Evolutionary conservation across 2,113 vertebrate genomes (phyloP).

Genomic region (Leptosomus discolor): DNA sequence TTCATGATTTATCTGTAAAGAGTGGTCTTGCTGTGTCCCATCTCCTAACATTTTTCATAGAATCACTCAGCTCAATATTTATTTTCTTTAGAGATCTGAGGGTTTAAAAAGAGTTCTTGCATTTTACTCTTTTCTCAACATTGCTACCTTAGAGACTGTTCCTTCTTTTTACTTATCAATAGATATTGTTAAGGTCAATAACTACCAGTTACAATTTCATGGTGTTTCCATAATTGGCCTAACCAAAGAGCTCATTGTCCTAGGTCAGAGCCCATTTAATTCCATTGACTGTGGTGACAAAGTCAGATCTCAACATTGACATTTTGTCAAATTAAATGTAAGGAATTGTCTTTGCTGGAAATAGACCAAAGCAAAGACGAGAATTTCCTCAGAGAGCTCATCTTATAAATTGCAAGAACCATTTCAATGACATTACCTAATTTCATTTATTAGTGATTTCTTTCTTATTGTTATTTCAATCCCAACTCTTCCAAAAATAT

Average conservation of each 20-base stretch:
- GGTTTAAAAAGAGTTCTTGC: not conserved
- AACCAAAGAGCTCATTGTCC: not conserved
- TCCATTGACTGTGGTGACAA: not conserved
- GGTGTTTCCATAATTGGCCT: not conserved
- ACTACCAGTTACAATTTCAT: not conserved
- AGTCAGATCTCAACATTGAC: not conserved
- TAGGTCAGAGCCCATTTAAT: rapidly evolving
- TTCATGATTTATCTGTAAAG: not conserved
- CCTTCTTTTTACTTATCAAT: not conserved
- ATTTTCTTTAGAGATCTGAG: not conserved
- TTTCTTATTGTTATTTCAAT: not conserved
- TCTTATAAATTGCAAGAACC: not conserved
- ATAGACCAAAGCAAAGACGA: not conserved
- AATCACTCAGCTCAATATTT: not conserved
- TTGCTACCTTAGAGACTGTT: not conserved
- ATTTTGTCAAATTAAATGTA: not conserved
- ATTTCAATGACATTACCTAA: not conserved
- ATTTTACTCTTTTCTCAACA: not conserved
- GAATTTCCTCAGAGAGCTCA: not conserved
- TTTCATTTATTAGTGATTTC: not conserved
- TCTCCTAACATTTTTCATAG: not conserved
- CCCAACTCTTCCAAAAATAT: not conserved
- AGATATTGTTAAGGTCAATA: not conserved
- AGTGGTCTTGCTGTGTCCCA: not conserved
- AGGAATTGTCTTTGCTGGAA: not conserved